Conservation (phyloP, 2,113 vertebrate genomes). For the Oncorhynchus masou region DNA sequence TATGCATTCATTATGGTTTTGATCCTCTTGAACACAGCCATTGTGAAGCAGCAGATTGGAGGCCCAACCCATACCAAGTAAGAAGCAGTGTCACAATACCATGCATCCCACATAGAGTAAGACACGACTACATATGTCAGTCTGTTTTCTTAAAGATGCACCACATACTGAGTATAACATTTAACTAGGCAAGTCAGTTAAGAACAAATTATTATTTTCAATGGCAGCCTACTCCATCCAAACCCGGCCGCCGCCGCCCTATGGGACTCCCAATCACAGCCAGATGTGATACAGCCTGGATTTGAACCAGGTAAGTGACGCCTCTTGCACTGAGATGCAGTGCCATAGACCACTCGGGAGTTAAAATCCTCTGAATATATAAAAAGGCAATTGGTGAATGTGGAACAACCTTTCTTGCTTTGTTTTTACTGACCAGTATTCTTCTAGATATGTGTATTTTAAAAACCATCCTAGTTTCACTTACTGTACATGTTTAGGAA, state of each 20-base stretch:
- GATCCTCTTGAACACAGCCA: background rate
- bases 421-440: constrained; percentile 89
- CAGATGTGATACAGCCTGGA: too few species aligned
- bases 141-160: too few species aligned
- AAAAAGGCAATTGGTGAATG: constrained; percentile 29
- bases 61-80: background rate
- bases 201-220: too few species aligned
- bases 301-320: too few species aligned
- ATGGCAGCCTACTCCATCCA: too few species aligned
- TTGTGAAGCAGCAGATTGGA: constrained; percentile 1
- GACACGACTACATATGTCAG: constrained; percentile 15
- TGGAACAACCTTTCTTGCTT: constrained; percentile 91
- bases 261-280: too few species aligned
- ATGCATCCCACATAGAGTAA: constrained; percentile 75
- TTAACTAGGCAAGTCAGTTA: too few species aligned
- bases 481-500: constrained; percentile 86
- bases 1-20: too few species aligned
- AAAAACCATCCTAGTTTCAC: constrained; percentile 94
- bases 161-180: too few species aligned
- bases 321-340: too few species aligned
- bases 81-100: constrained; percentile 10
- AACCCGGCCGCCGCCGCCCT: too few species aligned
- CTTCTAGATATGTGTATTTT: constrained; percentile 92
- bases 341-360: too few species aligned
- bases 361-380: background rate